phyloP scores from a whole-genome alignment of 2,113 vertebrate genomes.

The Callionymus lyra region DNA sequence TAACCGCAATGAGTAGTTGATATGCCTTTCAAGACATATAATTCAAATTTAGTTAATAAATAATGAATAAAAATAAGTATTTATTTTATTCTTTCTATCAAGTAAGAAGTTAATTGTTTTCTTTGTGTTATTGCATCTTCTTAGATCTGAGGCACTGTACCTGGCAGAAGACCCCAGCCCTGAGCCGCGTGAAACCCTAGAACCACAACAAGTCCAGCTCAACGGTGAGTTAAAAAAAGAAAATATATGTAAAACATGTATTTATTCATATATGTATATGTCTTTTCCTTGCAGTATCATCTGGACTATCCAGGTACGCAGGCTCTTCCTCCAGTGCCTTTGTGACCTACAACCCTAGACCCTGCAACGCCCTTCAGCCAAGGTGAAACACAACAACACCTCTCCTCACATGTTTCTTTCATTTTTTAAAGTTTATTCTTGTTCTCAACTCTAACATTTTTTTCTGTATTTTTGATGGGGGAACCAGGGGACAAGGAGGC shows the following conservation, averaged over 20 bases:
- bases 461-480: too few species aligned
- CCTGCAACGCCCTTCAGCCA: constrained; percentile 59
- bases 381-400: constrained; percentile 38
- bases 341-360: constrained; percentile 60
- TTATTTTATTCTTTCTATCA: neutral
- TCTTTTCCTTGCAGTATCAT: constrained; percentile 27
- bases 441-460: too few species aligned
- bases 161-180: constrained; percentile 54
- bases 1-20: too few species aligned
- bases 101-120: neutral
- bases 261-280: too few species aligned
- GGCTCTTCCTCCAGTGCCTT: constrained; percentile 64
- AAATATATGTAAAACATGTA: too few species aligned
- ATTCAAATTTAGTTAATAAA: neutral
- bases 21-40: neutral
- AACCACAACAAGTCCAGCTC: constrained; percentile 48
- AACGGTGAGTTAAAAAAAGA: constrained; percentile 31
- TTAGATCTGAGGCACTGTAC: constrained; percentile 62
- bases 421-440: too few species aligned
- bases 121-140: neutral
- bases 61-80: neutral
- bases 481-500: constrained; percentile 58
- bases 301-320: constrained; percentile 49
- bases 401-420: too few species aligned
- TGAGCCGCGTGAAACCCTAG: constrained; percentile 33